Conservation (phyloP, 2,113 vertebrate genomes). For the Nansenia antarctica region DNA sequence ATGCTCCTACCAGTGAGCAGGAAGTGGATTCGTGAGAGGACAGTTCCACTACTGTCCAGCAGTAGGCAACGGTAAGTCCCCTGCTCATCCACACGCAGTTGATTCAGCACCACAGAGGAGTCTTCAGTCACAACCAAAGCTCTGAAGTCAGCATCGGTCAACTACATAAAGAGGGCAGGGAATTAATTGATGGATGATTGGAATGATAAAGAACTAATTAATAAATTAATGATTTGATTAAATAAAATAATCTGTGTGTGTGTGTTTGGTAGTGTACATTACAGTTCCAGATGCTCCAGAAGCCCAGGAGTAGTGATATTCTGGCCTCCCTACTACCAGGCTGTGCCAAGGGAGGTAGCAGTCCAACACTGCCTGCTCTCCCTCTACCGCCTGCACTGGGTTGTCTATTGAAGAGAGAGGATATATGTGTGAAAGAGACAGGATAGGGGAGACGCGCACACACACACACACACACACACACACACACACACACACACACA, state of each 20-base stretch:
- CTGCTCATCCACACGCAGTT: constrained; percentile 59
- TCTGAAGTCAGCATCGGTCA: constrained; percentile 44
- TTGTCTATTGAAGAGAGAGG: constrained; percentile 42
- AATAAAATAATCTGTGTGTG: neutral
- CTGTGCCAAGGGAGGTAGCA: constrained; percentile 74
- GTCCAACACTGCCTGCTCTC: constrained; percentile 63
- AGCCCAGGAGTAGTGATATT: constrained; percentile 68
- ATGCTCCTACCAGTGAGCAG: constrained; percentile 53
- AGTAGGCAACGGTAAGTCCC: constrained; percentile 71
- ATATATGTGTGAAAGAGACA: neutral
- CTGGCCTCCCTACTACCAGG: constrained; percentile 49
- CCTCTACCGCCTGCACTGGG: constrained; percentile 59
- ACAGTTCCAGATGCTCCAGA: constrained; percentile 24
- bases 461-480: constrained; percentile 3
- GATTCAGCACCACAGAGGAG: constrained; percentile 69
- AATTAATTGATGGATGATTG: constrained; percentile 4
- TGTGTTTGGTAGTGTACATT: constrained; percentile 42
- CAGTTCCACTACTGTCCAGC: constrained; percentile 37
- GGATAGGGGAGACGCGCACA: neutral
- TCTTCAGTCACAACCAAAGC: constrained; percentile 62
- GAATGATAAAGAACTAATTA: neutral
- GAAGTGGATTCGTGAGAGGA: constrained; percentile 57
- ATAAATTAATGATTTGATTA: neutral
- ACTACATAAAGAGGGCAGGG: constrained; percentile 37
- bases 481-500: neutral